Evolutionary conservation across 2,113 vertebrate species (phyloP).

Genomic region (Tenebrosternarchus preto): DNA sequence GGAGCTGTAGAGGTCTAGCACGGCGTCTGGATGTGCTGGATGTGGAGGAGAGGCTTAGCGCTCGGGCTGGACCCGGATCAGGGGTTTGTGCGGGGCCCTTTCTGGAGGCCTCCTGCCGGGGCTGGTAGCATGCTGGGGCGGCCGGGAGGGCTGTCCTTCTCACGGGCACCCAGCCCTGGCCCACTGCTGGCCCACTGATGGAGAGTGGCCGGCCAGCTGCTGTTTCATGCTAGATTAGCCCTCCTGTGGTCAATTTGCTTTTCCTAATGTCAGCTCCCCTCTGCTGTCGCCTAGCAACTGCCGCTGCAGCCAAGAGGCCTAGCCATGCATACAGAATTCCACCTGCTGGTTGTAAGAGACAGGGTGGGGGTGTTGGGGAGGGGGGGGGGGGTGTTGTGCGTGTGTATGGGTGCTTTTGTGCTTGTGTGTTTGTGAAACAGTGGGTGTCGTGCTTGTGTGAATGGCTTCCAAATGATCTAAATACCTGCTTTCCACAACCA

Average conservation of each 20-base stretch:
- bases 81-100: conserved; percentile 25
- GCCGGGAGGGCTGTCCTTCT: conserved; percentile 36
- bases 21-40: background rate
- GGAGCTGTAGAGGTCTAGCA: background rate
- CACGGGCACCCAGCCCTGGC: conserved; percentile 41
- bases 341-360: conserved; percentile 73
- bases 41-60: background rate
- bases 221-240: conserved; percentile 95
- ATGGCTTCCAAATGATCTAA: conserved; percentile 86
- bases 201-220: conserved; percentile 80
- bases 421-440: conserved; percentile 58
- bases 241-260: conserved; percentile 99
- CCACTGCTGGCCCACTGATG: conserved; percentile 57
- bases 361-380: conserved; percentile 47
- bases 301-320: conserved; percentile 84
- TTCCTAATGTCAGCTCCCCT: conserved; percentile 98
- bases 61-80: conserved; percentile 25
- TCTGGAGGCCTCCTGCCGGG: background rate
- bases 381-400: conserved; percentile 28
- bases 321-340: conserved; percentile 98
- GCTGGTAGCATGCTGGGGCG: conserved; percentile 35
- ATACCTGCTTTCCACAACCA: conserved; percentile 49
- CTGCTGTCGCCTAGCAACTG: conserved; percentile 95
- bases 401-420: conserved; percentile 5
- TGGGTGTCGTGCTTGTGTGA: conserved; percentile 77